Percentiles rank a stretch among this genome's conserved stretches.
These are phyloP conservation scores for Agrilus planipennis DNA, from an alignment of 1,140 invertebrate genomes.

Conservation along the genomic window DNA sequence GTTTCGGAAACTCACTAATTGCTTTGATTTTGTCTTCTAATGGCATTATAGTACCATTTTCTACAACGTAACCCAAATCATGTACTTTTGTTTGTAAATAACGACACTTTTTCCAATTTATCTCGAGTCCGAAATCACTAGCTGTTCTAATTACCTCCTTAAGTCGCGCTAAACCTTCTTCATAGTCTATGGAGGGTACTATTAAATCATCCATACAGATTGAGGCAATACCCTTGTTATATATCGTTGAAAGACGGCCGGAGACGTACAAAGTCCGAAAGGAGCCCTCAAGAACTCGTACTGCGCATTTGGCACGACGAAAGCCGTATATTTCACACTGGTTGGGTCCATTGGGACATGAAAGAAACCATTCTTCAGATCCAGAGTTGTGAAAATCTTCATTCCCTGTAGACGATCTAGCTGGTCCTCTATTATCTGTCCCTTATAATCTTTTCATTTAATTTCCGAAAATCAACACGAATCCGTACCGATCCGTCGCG, in stretches of 20 bases:
- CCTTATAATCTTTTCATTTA: conserved; percentile 29
- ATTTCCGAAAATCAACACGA: conserved; percentile 28
- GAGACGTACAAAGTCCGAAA: conserved; percentile 33
- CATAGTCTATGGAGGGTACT: too few relatives aligned
- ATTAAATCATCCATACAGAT: too few relatives aligned
- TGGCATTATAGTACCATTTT: not conserved
- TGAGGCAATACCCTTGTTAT: too few relatives aligned
- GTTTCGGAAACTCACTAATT: conserved; percentile 1
- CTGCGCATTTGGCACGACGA: conserved; percentile 28
- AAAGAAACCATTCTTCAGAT: conserved; percentile 17
- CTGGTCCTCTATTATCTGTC: conserved; percentile 28
- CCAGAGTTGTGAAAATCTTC: conserved; percentile 18
- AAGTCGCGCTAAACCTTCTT: too few relatives aligned
- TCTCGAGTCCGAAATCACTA: too few relatives aligned
- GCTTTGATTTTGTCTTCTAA: not conserved
- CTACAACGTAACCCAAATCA: not conserved
- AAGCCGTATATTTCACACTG: conserved; percentile 27
- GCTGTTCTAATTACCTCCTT: too few relatives aligned
- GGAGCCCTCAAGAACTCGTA: conserved; percentile 35
- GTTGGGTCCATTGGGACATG: conserved; percentile 22
- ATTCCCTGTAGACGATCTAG: conserved; percentile 15
- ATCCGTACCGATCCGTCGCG: conserved; percentile 24
- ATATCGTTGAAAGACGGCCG: conserved; percentile 13
- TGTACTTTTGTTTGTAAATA: not conserved
- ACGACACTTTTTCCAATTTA: too few relatives aligned